Evolutionary conservation across 1,140 invertebrate genomes (phyloP), one percentile per base, ranked within the genome.

Genomic region (Drosophila bifasciata): DNA sequence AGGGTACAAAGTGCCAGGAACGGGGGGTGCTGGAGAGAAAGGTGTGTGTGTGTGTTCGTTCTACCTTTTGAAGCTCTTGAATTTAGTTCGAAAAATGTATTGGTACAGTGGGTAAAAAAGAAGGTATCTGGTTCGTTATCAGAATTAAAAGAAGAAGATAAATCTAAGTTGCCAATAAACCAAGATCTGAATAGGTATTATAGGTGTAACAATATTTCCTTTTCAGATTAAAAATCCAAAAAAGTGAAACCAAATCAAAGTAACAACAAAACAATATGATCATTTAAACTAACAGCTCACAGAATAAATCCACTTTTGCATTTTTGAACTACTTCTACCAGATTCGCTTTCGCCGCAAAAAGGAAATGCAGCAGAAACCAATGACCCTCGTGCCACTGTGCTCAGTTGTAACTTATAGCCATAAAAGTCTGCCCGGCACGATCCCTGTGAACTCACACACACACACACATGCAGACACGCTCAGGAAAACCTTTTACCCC

Each of bases 391-490:
- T 7, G 21, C 68, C 80, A 85, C 81, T 60, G 80, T 86, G 67
- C 72, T 57, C 57, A 46, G 62, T 6, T 21, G 43, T 59, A 55
- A 40, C 48, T 45, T 46, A 67, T 45, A 55, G 7, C 28, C 60
- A 15, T 52, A 11, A 66, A 74, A 56, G 79, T 79, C 63, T 79
- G 57, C 52, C 53, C 55, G 63, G 15, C 80, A 74, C 80, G 80
- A 85, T 85, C 80, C 73, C 81, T 64, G 83, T 85, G 63, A 86
- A 85, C 80, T 86, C 73, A 66, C 57, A 57, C 51, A 50, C 55
- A 67, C 56, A 67, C 59, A 58, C 76, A 67, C 56, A 67, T 56
- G 55, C 76, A 44, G 36, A 39, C 55, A 15, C 56, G 57, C 52
- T 43, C 53, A 44, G 36, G 36, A 13, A 62, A 79, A 63, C 68